Conservation (phyloP, 2,113 vertebrate genomes). For the Corythaixoides concolor region DNA sequence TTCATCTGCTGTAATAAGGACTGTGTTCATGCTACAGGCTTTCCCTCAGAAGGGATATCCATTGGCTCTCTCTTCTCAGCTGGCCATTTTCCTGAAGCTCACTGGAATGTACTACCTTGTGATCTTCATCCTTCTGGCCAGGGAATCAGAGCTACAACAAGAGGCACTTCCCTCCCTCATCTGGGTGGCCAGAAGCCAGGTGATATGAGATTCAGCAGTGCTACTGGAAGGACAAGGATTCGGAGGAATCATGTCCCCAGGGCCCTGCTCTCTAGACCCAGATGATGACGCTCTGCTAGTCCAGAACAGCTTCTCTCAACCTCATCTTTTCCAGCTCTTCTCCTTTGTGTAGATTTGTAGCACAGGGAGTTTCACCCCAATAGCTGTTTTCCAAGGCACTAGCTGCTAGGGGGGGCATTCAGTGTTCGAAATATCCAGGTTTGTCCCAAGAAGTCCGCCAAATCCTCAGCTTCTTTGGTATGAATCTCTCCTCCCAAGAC, state of each 20-base stretch:
- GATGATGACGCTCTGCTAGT: neutral
- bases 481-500: neutral
- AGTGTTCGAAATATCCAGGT: too few species aligned
- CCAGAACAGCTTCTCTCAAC: neutral
- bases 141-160: neutral
- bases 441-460: neutral
- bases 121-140: neutral
- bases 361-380: neutral
- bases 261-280: neutral
- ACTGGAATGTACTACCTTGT: neutral
- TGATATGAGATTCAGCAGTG: neutral
- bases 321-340: neutral
- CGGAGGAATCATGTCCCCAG: neutral
- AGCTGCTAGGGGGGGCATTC: neutral
- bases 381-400: neutral
- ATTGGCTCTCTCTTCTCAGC: neutral
- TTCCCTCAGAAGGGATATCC: neutral
- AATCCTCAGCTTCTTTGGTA: neutral
- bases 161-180: neutral
- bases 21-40: neutral
- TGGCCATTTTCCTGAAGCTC: neutral
- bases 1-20: neutral
- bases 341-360: neutral
- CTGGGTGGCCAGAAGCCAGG: neutral
- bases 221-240: neutral